Conservation (phyloP, 2,797 vertebrate genomes). For the Coranthus polyacanthus region DNA sequence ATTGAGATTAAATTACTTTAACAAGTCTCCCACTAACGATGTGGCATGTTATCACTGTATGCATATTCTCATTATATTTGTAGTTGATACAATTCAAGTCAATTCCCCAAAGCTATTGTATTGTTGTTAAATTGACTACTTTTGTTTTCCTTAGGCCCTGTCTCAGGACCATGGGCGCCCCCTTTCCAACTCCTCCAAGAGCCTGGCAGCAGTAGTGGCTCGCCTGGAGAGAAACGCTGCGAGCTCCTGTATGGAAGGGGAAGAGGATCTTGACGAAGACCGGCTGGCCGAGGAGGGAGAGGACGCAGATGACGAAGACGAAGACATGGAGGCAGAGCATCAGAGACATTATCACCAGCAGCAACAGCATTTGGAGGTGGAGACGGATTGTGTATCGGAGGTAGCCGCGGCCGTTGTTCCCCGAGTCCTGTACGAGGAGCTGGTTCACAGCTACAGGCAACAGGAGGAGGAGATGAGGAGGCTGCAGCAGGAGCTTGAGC, state of each 20-base stretch:
- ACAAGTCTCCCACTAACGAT: neutral
- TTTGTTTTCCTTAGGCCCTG: conserved; percentile 71
- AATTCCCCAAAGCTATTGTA: neutral
- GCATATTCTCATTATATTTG: neutral
- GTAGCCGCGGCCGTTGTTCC: conserved; percentile 89
- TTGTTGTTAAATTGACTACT: conserved; percentile 19
- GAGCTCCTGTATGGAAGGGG: conserved; percentile 89
- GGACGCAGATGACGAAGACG: conserved; percentile 85
- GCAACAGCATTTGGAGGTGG: conserved; percentile 81
- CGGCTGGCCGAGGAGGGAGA: conserved; percentile 84
- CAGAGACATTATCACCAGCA: conserved; percentile 75
- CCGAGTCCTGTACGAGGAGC: conserved; percentile 95
- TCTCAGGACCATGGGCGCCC: conserved; percentile 83
- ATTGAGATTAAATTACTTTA: conserved; percentile 3
- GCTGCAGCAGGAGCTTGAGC: conserved; percentile 97
- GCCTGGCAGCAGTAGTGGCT: conserved; percentile 97
- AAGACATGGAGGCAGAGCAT: conserved; percentile 84
- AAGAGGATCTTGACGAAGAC: conserved; percentile 88
- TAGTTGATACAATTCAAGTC: neutral
- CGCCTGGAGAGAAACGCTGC: conserved; percentile 94
- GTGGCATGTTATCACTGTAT: neutral
- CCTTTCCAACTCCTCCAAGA: conserved; percentile 89
- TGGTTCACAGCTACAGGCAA: conserved; percentile 97
- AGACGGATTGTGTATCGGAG: conserved; percentile 85
- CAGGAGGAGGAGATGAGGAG: conserved; percentile 98